These are phyloP conservation scores for Phoenicopterus ruber DNA, from an alignment of 2,113 vertebrate species.

Conservation along the genomic window DNA sequence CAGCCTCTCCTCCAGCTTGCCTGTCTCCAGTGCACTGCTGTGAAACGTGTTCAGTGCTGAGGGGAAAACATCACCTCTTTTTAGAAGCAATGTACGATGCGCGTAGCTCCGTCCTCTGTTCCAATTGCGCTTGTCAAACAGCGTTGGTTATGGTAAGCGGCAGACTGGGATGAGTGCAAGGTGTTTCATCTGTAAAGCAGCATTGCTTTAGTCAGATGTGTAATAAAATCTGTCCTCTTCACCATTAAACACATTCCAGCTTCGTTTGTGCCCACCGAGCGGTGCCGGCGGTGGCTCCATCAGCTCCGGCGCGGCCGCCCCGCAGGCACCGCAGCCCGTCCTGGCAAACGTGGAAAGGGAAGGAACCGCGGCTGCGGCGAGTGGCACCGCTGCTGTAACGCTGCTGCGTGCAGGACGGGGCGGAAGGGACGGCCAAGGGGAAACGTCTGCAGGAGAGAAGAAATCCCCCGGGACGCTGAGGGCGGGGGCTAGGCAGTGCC, in stretches of 20 bases:
- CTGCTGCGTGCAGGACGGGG: background rate
- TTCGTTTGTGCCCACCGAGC: background rate
- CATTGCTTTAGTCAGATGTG: background rate
- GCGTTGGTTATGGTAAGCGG: background rate
- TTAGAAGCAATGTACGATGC: constrained; percentile 6
- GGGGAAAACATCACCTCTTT: background rate
- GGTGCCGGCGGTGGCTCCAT: background rate
- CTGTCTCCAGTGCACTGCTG: background rate
- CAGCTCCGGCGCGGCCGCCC: background rate
- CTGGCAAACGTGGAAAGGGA: background rate
- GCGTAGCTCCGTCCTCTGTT: background rate
- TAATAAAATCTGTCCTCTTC: constrained; percentile 26
- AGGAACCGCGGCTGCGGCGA: background rate
- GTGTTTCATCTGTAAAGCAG: constrained; percentile 33
- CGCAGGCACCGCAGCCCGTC: background rate
- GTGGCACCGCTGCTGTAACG: background rate
- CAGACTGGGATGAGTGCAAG: background rate
- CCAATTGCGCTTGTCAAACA: background rate
- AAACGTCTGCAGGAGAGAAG: too few species aligned
- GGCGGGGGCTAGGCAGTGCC: too few species aligned
- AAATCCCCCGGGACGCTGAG: background rate
- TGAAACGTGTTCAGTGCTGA: background rate
- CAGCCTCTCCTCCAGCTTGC: background rate
- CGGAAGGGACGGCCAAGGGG: too few species aligned
- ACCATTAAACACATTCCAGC: background rate